These are phyloP conservation scores for Tribolium castaneum DNA, from an alignment of 1,140 invertebrate species.

Conservation along the genomic window DNA sequence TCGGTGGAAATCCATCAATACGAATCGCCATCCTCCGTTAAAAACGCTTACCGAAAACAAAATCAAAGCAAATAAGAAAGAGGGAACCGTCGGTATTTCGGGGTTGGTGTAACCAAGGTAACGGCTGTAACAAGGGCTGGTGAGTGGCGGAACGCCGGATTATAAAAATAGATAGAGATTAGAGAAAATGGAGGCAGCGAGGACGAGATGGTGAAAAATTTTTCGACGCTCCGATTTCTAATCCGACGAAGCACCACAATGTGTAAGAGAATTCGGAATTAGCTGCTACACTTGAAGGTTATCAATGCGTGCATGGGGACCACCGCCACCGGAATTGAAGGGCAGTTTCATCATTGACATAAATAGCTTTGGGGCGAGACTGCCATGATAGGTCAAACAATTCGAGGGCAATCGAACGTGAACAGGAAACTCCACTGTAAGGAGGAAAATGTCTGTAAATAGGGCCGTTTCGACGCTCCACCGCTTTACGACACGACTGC, in stretches of 20 bases:
- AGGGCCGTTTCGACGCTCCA: slow-evolving; percentile 58
- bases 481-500: neutral
- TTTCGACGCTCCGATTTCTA: neutral
- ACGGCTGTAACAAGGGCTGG: slow-evolving; percentile 49
- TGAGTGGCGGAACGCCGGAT: slow-evolving; percentile 56
- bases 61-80: slow-evolving; percentile 42
- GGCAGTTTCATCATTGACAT: slow-evolving; percentile 53
- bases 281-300: slow-evolving; percentile 37
- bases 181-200: slow-evolving; percentile 56
- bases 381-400: slow-evolving; percentile 62
- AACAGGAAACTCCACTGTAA: slow-evolving; percentile 63
- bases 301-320: slow-evolving; percentile 23
- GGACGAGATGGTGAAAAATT: slow-evolving; percentile 13
- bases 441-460: slow-evolving; percentile 64
- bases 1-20: neutral
- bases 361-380: slow-evolving; percentile 55
- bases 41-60: slow-evolving; percentile 39
- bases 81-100: slow-evolving; percentile 52
- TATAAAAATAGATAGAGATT: slow-evolving; percentile 61
- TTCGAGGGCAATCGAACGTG: slow-evolving; percentile 62
- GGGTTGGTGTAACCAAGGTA: slow-evolving; percentile 55
- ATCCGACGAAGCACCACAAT: slow-evolving; percentile 8
- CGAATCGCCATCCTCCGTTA: slow-evolving; percentile 3
- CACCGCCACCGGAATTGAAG: slow-evolving; percentile 44
- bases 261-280: slow-evolving; percentile 42